Base-by-base conservation (phyloP, 2,113 vertebrate species). In the Rhegmatorhina hoffmannsi region DNA sequence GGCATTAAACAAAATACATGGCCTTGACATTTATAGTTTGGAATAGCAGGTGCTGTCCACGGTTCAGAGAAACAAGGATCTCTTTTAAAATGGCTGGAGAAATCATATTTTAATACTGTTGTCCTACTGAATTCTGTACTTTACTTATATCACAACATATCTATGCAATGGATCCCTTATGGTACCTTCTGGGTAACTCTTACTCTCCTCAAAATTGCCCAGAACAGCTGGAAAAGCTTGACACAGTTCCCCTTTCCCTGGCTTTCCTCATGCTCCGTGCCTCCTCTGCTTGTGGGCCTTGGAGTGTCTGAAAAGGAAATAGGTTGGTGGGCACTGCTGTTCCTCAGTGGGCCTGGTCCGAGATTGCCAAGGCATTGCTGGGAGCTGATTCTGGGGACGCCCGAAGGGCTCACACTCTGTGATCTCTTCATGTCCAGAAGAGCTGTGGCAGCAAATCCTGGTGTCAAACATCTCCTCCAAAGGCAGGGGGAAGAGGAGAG, bases 211-310 rank as follows among this genome's bases (percentile, higher is more conserved):
- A 75, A 33, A 87, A 78, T 16, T 24, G 20, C 21, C 26, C 59
- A 64, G 26, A 60, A 66, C 9, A 82, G 36, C 67, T 46, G 46
- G 23, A 58, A 83, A 83, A 50, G 14, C 31, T 56, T 52, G 40
- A 56, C 10, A 12, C 17, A 4, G 13, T n/a, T 85, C 25, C 84
- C 23, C 40, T 78, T 74, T 47, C 29, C 69, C 13, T 55, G 43
- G 19, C 16, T 89, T 85, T 63, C 25, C 56, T 25, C 34, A 47
- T 0, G 1, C 12, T 70, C 60, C 0, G 0, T 85, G 52, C 7
- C 34, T 55, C 31, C 82, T 81, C 34, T 72, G 20, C 33, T 0
- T 58, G 43, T 60, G 17, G 33, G 38, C 31, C 23, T 33, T 53
- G 44, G 78, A 9, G 3, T 11, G 17, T 25, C 60, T 62, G 23